These are phyloP conservation scores for Spilogale gracilis DNA, from an alignment of 2,113 vertebrate species.

Conservation along the genomic window DNA sequence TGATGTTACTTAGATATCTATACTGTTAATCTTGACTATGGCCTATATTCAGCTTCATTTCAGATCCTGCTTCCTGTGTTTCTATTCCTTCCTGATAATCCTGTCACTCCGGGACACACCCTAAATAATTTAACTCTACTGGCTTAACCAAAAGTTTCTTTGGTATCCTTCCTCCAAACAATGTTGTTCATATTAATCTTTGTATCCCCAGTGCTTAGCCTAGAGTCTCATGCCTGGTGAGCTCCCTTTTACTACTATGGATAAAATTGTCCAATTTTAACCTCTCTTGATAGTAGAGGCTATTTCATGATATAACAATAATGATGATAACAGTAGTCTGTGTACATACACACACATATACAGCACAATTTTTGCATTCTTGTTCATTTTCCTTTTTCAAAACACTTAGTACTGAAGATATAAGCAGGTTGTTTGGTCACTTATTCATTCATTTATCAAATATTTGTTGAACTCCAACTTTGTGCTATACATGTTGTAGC, in stretches of 20 bases:
- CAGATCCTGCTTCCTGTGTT: neutral
- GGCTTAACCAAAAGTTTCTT: neutral
- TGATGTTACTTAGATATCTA: neutral
- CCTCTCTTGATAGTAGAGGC: neutral
- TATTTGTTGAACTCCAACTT: conserved; percentile 21
- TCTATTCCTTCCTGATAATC: neutral
- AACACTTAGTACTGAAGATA: neutral
- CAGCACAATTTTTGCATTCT: neutral
- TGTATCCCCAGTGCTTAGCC: neutral
- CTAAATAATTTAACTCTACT: neutral
- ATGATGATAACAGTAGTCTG: neutral
- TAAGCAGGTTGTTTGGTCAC: neutral
- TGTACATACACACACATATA: neutral
- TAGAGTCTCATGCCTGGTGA: neutral
- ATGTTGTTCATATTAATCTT: neutral
- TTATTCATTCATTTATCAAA: neutral
- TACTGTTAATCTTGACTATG: neutral
- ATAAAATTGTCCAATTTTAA: neutral
- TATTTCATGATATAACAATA: neutral
- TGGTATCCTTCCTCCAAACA: neutral
- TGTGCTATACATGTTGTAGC: neutral
- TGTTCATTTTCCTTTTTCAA: neutral
- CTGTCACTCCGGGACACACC: neutral
- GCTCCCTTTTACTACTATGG: neutral
- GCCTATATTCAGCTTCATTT: neutral